Evolutionary conservation across 2,888 invertebrate genomes (phyloP), one percentile per base, ranked within the genome.

Genomic region (Caenorhabditis sp.): DNA sequence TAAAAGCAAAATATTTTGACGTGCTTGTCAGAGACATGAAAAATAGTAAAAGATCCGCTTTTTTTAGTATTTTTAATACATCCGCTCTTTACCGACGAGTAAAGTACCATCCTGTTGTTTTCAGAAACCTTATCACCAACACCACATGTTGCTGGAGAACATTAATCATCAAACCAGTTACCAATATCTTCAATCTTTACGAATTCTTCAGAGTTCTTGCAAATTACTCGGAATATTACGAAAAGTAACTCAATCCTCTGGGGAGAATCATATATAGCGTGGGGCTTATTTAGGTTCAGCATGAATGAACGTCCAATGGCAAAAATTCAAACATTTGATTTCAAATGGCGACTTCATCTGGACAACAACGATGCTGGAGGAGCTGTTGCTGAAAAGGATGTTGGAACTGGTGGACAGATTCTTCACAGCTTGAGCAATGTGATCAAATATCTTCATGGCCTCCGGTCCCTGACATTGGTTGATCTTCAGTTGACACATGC

Each of bases 191-290:
- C 92, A 96, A 96, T 92, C 93, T 96, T 51, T 95, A 95, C 91
- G 95, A 96, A 91, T 96, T 96, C 90, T 95, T 96, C 94, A 95
- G 95, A 74, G 94, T 96, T 93, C 92, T 96, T n/a, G 94, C 95
- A 0, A 85, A 86, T 32, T 88, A 85, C 61, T 74, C 83, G n/a
- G 87, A 88, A 64, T 86, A 82, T 51, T 86, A 88, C 53, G 87
- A 85, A 51, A 81, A 76, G 81, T 81, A 37, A 40, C 24, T 22
- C n/a, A 3, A n/a, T 24, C 26, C 11, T 4, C n/a, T n/a, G n/a
- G n/a, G n/a, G n/a, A n/a, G n/a, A n/a, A n/a, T n/a, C n/a, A n/a
- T 20, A 8, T 40, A 24, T 4, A 22, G 9, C 6, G 11, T 2
- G 18, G 18, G 13, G 2, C 8, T 15, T 15, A 20, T 20, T 32